Conservation (phyloP, 2,113 vertebrate genomes). For the Mustela lutreola region DNA sequence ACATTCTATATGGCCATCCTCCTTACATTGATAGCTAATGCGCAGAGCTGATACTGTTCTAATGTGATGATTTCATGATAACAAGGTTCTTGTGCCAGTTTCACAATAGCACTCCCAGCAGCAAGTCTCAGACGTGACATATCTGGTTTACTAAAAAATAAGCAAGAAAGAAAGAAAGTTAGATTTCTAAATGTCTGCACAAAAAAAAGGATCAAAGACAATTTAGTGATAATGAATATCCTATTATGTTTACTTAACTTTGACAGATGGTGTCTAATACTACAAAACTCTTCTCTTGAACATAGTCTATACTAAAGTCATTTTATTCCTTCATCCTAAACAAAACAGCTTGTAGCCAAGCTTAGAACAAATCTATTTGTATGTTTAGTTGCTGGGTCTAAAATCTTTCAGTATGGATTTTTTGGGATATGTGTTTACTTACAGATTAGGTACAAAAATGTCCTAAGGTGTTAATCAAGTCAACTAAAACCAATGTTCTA, state of each 20-base stretch:
- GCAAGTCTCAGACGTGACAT: slow-evolving; percentile 98
- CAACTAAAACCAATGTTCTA: neutral
- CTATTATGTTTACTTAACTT: neutral
- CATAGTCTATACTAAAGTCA: neutral
- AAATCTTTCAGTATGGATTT: neutral
- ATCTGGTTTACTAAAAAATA: slow-evolving; percentile 95
- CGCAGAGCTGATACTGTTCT: slow-evolving; percentile 98
- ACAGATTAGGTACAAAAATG: neutral
- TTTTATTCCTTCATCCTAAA: neutral
- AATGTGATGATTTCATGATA: slow-evolving; percentile 99
- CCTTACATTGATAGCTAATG: slow-evolving; percentile 98
- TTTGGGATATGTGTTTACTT: neutral
- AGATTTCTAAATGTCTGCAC: neutral
- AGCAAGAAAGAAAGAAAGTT: slow-evolving; percentile 69
- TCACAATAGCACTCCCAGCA: slow-evolving; percentile 96
- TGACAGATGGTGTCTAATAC: neutral
- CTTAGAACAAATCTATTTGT: neutral
- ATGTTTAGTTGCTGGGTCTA: neutral
- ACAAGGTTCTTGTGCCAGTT: slow-evolving; percentile 98
- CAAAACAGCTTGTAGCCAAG: neutral
- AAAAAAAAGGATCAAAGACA: neutral
- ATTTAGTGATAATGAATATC: neutral
- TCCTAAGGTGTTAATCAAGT: neutral
- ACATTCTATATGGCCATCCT: neutral
- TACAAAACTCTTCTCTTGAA: neutral